Evolutionary conservation across 2,888 invertebrate genomes (phyloP), one percentile per base, ranked within the genome.

Genomic region (Morpho deidamia): DNA sequence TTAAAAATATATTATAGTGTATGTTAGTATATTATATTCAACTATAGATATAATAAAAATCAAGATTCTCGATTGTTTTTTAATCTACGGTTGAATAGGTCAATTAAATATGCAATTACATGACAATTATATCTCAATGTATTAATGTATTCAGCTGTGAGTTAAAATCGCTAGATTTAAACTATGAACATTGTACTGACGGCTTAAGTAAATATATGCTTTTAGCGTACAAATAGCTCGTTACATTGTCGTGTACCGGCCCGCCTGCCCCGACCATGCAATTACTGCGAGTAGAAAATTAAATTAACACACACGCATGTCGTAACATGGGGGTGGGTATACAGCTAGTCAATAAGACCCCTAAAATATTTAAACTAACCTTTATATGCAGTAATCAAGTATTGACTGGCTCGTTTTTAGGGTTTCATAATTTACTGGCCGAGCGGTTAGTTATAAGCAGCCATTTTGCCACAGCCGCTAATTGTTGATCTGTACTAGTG

Each of bases 231-330:
- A 78, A 82, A 81, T 75, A 81, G 65, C 68, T 67, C 69, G 73
- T 76, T 77, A 78, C 76, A 78, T 70, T 76, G 79, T 77, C 78
- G 72, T 71, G 73, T 74, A 69, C 67, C 71, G 69, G 71, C 70
- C 71, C 68, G 73, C 68, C 72, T 68, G 74, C 70, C 74, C 72
- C 67, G 70, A 66, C 70, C 73, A 71, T 61, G 80, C 83, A 86
- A 86, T 87, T 84, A 87, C 75, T 78, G 75, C 82, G 70, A 84
- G 81, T 81, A 80, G 85, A 86, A 87, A 88, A 88, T 88, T 88
- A 85, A 88, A 88, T 88, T 88, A 88, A 84, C 83, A 84, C 83
- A 87, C 87, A 83, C 84, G 82, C 83, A 81, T 72, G 66, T 65
- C 74, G 77, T 74, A 74, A 75, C 74, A 66, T 73, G 65, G 76